Evolutionary conservation across 2,113 vertebrate genomes (phyloP), one percentile per base, ranked within the genome.

Genomic region (Machaerirhynchus nigripectus): DNA sequence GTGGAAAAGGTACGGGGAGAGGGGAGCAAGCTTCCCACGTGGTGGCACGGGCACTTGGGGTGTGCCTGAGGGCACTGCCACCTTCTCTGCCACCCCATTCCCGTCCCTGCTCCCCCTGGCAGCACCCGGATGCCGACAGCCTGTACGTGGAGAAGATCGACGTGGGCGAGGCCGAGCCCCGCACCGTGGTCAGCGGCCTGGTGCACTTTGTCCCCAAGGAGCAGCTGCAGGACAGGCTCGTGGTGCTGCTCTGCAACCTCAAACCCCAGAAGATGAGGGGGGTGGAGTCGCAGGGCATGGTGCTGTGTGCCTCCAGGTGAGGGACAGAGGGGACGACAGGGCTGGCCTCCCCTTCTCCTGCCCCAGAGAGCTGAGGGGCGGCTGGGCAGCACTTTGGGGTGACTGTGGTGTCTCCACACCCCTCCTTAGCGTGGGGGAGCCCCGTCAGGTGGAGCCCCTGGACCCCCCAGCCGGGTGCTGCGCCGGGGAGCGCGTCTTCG

Each of bases 241-340:
- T 99, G 93, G 96, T 99, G 95, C 90, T 99, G 94, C 97, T 99
- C 7, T 99, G 99, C 97, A 99, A 99, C 64, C 97, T 99, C 75
- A 99, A 99, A 85, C 98, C 99, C 37, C 99, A 99, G 98, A 99
- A 99, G 97, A 99, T 99, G 99, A 97, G 99, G 49, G 99, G 99
- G 2, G 98, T 99, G 1, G 99, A 99, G 97, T 99, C 99, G 5
- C 99, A 99, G 95, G 99, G 99, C 96, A 99, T 99, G 99, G 97
- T 99, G 93, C 98, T 99, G 21, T 99, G 99, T 87, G 99, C 99
- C 14, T 99, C 98, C 53, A 83, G 97, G 99, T 99, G 91, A 98
- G 98, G 98, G 59, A 19, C 10, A 96, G 10, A 13, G 13, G 11
- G 53, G 53, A 7, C 6, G 0, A 2, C 0, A 0, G 39, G 69